These are phyloP conservation scores for Panagrolaimus sp. DNA, from an alignment of 1,140 invertebrate species.

Conservation along the genomic window DNA sequence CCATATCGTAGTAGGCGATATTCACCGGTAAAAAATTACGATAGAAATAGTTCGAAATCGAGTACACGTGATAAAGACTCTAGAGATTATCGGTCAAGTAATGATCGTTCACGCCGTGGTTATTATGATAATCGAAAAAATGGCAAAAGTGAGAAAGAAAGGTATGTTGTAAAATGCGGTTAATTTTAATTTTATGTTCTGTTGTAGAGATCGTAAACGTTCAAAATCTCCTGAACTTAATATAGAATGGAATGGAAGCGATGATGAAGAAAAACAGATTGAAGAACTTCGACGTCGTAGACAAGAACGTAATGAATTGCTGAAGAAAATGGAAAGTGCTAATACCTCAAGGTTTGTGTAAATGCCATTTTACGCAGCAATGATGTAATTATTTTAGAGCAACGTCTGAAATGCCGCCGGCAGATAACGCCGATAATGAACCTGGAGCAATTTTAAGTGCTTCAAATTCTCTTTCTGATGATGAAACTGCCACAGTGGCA, in stretches of 20 bases:
- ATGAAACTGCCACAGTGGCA: conserved; percentile 17
- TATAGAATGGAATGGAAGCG: conserved; percentile 15
- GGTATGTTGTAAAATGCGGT: background rate
- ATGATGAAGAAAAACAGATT: conserved; percentile 26
- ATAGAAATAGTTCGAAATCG: conserved; percentile 1
- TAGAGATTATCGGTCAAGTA: conserved; percentile 11
- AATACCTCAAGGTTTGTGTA: background rate
- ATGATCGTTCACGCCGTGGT: background rate
- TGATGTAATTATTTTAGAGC: conserved; percentile 13
- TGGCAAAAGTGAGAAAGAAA: background rate
- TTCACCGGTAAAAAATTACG: conserved; percentile 6
- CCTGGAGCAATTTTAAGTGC: conserved; percentile 1
- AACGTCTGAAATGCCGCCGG: conserved; percentile 5
- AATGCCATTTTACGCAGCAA: conserved; percentile 19
- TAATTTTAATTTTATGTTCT: background rate
- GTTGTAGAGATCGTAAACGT: background rate
- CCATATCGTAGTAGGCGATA: conserved; percentile 2
- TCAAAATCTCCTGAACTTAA: background rate
- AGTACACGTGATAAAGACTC: conserved; percentile 5
- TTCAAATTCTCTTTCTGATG: conserved; percentile 15
- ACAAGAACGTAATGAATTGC: conserved; percentile 22
- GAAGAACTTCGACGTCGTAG: conserved; percentile 24
- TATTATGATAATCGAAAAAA: background rate
- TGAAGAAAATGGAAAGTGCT: conserved; percentile 31
- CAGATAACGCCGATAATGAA: conserved; percentile 13